These are phyloP conservation scores for Thinocorus orbignyianus DNA, from an alignment of 2,113 vertebrate genomes.

Conservation along the genomic window DNA sequence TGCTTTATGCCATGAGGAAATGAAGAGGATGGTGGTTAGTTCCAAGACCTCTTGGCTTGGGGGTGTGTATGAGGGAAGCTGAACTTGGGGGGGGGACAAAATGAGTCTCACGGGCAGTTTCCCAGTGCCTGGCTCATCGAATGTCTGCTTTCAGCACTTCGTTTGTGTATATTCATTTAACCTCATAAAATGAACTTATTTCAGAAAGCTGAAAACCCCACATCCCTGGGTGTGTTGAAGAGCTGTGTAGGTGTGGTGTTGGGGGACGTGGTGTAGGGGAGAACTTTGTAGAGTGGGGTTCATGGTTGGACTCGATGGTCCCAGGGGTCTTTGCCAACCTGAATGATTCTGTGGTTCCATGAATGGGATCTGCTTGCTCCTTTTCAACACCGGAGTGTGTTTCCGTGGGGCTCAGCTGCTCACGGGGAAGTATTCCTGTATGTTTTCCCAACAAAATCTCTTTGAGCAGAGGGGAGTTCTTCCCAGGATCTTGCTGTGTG, in stretches of 20 bases:
- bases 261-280: too few relatives aligned
- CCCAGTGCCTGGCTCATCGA: neutral
- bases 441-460: neutral
- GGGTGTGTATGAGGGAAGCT: neutral
- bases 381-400: accelerated
- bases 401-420: neutral
- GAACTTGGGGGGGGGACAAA: neutral
- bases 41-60: neutral
- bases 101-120: accelerated
- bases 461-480: neutral
- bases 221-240: too few relatives aligned
- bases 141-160: accelerated
- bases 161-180: neutral
- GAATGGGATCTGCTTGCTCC: neutral
- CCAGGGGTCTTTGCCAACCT: too few relatives aligned
- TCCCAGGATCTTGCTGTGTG: accelerated
- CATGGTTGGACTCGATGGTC: too few relatives aligned
- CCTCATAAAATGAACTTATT: neutral
- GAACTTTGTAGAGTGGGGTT: too few relatives aligned
- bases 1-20: neutral
- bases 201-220: neutral
- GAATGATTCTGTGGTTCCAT: too few relatives aligned
- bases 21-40: neutral
- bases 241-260: too few relatives aligned
- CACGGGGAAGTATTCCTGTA: accelerated